A percentile compares a stretch with the other conserved stretches of the same genome.
These are phyloP conservation scores for Labeo rohita DNA, from an alignment of 2,113 vertebrate species.

Conservation along the genomic window DNA sequence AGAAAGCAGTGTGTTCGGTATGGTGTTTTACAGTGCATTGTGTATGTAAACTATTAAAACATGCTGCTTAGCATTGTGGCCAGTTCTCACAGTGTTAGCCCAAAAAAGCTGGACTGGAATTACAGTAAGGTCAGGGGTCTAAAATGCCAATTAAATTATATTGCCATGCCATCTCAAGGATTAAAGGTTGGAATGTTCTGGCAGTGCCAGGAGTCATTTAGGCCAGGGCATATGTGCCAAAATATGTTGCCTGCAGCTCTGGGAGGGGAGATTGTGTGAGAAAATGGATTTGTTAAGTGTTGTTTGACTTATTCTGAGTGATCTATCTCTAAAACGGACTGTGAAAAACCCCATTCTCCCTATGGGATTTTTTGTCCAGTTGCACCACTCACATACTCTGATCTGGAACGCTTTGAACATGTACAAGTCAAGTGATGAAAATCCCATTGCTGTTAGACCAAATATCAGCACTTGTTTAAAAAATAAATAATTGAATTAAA, in stretches of 20 bases:
- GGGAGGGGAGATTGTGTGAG: slow-evolving; percentile 24
- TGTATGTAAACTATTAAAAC: background rate
- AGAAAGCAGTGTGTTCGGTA: background rate
- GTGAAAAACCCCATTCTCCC: background rate
- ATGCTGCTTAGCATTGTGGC: background rate
- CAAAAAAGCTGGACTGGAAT: slow-evolving; percentile 1
- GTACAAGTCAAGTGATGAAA: background rate
- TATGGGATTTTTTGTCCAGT: background rate
- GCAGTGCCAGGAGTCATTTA: slow-evolving; percentile 40
- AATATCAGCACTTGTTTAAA: background rate
- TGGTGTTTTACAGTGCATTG: background rate
- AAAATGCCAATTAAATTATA: slow-evolving; percentile 18
- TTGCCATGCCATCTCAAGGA: slow-evolving; percentile 6
- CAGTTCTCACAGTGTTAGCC: background rate
- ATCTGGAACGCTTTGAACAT: background rate
- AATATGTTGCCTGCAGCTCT: background rate
- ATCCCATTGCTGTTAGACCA: background rate
- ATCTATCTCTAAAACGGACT: slow-evolving; percentile 2
- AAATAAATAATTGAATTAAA: background rate
- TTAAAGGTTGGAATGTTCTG: slow-evolving; percentile 22
- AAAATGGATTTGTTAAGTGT: slow-evolving; percentile 3
- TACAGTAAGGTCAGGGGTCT: slow-evolving; percentile 26
- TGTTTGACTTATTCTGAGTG: slow-evolving; percentile 5
- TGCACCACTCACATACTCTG: background rate
- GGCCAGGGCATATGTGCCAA: slow-evolving; percentile 30